These are phyloP conservation scores for Rhagonycha fulva DNA, from an alignment of 2,888 invertebrate species.

Conservation along the genomic window DNA sequence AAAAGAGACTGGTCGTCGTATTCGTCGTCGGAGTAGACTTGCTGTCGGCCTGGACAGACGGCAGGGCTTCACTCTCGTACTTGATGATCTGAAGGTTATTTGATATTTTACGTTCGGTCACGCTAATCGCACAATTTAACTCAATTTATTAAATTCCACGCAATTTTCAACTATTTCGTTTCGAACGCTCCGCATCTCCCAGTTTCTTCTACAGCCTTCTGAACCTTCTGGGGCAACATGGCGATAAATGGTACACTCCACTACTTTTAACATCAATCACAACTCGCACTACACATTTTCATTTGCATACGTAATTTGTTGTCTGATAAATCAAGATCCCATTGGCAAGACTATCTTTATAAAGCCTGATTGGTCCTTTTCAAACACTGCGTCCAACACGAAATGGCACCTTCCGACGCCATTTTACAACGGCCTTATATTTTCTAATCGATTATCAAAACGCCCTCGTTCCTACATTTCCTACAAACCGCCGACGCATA, in stretches of 20 bases:
- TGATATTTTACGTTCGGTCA: constrained; percentile 22
- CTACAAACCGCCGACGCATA: background rate
- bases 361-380: constrained; percentile 35
- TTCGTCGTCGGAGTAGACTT: constrained; percentile 44
- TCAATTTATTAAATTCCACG: constrained; percentile 28
- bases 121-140: constrained; percentile 27
- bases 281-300: constrained; percentile 25
- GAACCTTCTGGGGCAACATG: constrained; percentile 33
- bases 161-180: constrained; percentile 16
- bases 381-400: constrained; percentile 18
- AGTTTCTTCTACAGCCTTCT: constrained; percentile 34
- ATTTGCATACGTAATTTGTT: constrained; percentile 39
- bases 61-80: constrained; percentile 37
- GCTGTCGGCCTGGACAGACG: constrained; percentile 41
- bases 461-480: background rate
- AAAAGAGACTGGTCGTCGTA: constrained; percentile 36
- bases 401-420: constrained; percentile 41
- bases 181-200: constrained; percentile 7
- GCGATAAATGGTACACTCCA: constrained; percentile 40
- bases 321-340: constrained; percentile 37
- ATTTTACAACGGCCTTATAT: constrained; percentile 29
- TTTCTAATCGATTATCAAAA: background rate
- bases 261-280: constrained; percentile 39
- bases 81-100: constrained; percentile 30
- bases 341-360: constrained; percentile 38